phyloP scores from a whole-genome alignment of 2,113 vertebrate species.

The Alethe castanea region DNA sequence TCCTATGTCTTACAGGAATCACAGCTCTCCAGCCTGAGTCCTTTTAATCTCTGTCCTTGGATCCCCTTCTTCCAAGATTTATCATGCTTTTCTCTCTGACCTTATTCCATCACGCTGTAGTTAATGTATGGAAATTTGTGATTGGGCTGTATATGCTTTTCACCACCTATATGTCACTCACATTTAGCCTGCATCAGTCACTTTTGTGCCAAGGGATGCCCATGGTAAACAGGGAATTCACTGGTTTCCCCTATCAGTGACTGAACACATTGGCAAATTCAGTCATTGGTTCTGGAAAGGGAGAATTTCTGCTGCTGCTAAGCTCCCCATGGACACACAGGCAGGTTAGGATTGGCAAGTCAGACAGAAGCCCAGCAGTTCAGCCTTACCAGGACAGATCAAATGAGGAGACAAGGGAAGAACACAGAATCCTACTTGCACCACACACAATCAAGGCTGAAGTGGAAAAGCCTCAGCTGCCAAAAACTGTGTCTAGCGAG shows the following conservation, averaged over 20 bases:
- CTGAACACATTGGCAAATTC: neutral
- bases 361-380: neutral
- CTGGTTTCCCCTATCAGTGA: neutral
- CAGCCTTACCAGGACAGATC: neutral
- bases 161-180: neutral
- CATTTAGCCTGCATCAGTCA: neutral
- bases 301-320: neutral
- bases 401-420: neutral
- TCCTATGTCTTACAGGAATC: neutral
- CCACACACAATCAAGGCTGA: neutral
- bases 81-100: neutral
- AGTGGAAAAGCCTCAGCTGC: neutral
- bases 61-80: neutral
- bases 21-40: neutral
- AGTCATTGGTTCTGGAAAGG: neutral
- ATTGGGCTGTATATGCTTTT: neutral
- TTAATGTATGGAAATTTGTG: neutral
- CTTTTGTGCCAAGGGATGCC: neutral
- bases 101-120: neutral
- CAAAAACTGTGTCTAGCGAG: neutral
- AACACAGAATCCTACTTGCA: neutral
- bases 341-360: neutral
- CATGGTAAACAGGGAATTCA: neutral
- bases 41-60: neutral
- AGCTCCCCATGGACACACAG: neutral